phyloP scores from a whole-genome alignment of 2,113 vertebrate genomes.

The Microcebus ravelobensis region DNA sequence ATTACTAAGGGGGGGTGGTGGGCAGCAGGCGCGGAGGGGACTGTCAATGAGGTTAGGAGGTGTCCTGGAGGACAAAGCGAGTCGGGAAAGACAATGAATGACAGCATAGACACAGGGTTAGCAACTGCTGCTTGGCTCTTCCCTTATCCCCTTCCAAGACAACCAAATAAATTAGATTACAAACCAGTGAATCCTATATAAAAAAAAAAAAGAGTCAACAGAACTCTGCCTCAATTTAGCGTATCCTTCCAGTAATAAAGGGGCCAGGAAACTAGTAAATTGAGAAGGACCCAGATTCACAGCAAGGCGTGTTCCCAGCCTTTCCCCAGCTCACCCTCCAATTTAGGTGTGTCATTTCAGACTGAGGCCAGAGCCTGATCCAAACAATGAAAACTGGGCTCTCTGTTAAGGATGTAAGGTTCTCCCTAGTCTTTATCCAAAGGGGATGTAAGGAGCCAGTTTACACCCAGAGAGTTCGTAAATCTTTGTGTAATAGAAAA shows the following conservation, averaged over 20 bases:
- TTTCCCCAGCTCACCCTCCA: neutral
- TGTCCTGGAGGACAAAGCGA: constrained; percentile 50
- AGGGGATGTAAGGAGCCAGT: neutral
- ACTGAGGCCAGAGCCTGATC: neutral
- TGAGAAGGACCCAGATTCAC: neutral
- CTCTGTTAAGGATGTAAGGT: neutral
- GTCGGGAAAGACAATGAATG: constrained; percentile 21
- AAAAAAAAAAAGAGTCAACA: neutral
- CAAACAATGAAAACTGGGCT: neutral
- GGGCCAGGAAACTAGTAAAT: neutral
- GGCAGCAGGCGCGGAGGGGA: neutral
- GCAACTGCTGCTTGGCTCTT: neutral
- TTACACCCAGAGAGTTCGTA: neutral
- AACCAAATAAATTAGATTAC: constrained; percentile 68
- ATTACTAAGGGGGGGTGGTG: constrained; percentile 29
- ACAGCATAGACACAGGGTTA: constrained; percentile 13
- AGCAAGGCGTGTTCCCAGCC: neutral
- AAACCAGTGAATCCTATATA: constrained; percentile 51
- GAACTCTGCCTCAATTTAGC: constrained; percentile 37
- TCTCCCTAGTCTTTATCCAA: neutral
- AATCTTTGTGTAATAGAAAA: neutral
- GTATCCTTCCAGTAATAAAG: neutral
- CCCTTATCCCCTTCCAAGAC: constrained; percentile 62
- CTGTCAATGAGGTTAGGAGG: constrained; percentile 46
- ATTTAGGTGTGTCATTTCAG: neutral